Conservation (phyloP, 1,140 invertebrate species). For the Drosophila elegans region DNA sequence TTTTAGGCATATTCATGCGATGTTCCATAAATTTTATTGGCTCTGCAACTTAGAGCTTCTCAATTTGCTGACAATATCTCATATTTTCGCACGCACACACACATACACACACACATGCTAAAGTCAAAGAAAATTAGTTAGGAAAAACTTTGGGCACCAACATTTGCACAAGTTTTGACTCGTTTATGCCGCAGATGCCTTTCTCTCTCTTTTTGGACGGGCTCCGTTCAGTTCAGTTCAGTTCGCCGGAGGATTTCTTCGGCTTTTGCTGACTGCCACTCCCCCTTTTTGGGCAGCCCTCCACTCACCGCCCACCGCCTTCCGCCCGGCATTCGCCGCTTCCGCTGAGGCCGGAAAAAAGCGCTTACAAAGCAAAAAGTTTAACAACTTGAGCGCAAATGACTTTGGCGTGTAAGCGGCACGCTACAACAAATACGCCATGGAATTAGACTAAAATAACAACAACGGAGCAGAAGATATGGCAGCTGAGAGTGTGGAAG, state of each 20-base stretch:
- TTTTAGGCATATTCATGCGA: slow-evolving; percentile 9
- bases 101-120: slow-evolving; percentile 10
- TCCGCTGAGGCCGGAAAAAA: slow-evolving; percentile 72
- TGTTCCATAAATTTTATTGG: slow-evolving; percentile 13
- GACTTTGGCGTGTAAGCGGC: slow-evolving; percentile 75
- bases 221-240: not conserved
- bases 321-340: slow-evolving; percentile 39
- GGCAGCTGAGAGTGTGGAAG: slow-evolving; percentile 23
- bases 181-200: slow-evolving; percentile 52
- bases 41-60: slow-evolving; percentile 15
- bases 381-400: slow-evolving; percentile 76
- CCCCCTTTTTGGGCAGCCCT: not conserved
- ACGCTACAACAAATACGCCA: slow-evolving; percentile 69
- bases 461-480: slow-evolving; percentile 23
- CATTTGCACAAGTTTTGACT: slow-evolving; percentile 72
- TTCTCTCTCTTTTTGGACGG: slow-evolving; percentile 7
- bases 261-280: slow-evolving; percentile 5
- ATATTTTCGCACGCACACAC: slow-evolving; percentile 31
- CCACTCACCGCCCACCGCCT: too few relatives aligned
- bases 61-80: slow-evolving; percentile 53
- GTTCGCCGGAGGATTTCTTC: slow-evolving; percentile 15
- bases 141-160: slow-evolving; percentile 67
- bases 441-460: slow-evolving; percentile 71
- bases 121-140: slow-evolving; percentile 70
- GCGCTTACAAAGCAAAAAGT: slow-evolving; percentile 76